Evolutionary conservation across 1,140 invertebrate species (phyloP).

Genomic region (Centruroides vittatus): DNA sequence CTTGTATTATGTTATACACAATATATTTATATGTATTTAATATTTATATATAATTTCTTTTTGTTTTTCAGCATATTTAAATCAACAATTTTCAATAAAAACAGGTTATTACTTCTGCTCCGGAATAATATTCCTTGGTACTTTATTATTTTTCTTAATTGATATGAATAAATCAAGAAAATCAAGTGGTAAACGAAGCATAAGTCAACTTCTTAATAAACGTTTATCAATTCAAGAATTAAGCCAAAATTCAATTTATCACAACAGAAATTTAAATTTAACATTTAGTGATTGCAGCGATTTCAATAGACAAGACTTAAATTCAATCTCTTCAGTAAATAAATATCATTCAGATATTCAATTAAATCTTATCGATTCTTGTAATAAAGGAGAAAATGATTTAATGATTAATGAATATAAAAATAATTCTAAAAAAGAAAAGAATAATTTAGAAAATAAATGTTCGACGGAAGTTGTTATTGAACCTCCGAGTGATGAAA

Average conservation of each 20-base stretch:
- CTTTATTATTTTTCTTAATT: conserved; percentile 59
- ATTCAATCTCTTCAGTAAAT: conserved; percentile 57
- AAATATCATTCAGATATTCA: conserved; percentile 3
- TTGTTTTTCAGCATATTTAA: conserved; percentile 48
- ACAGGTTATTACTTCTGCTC: conserved; percentile 70
- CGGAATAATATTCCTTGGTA: conserved; percentile 56
- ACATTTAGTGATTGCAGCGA: background rate
- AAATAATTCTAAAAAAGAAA: conserved; percentile 44
- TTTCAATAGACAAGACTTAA: conserved; percentile 42
- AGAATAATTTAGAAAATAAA: background rate
- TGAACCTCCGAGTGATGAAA: too few species aligned
- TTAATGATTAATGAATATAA: conserved; percentile 72
- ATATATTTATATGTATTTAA: too few species aligned
- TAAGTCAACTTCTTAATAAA: too few species aligned
- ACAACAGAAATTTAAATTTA: too few species aligned
- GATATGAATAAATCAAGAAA: conserved; percentile 42
- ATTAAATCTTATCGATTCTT: conserved; percentile 64
- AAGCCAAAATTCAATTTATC: too few species aligned
- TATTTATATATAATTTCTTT: background rate
- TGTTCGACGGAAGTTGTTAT: too few species aligned
- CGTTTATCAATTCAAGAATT: too few species aligned
- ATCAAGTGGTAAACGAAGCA: too few species aligned
- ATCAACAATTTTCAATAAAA: conserved; percentile 48
- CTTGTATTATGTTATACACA: too few species aligned
- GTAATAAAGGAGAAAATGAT: conserved; percentile 63